Percentiles rank a stretch among this genome's conserved stretches.
These are phyloP conservation scores for Hormaphis cornu DNA, from an alignment of 1,140 invertebrate genomes.

Conservation along the genomic window DNA sequence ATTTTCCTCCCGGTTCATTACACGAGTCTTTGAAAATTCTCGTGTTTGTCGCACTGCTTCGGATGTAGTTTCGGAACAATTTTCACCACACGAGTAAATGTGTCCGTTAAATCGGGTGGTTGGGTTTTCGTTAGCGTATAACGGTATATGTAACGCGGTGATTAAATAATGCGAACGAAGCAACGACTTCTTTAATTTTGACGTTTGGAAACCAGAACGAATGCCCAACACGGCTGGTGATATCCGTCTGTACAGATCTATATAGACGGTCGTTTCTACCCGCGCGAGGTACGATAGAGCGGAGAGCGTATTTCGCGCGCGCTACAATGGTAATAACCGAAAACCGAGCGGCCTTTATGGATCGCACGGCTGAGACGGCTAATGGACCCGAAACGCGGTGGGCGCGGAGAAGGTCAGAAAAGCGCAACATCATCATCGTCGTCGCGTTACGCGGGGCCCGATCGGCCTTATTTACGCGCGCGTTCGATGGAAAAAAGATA, in stretches of 20 bases:
- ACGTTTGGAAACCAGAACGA: slow-evolving; percentile 1
- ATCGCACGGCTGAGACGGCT: neutral
- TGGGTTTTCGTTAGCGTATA: neutral
- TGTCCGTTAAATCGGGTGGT: neutral
- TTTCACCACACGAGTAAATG: neutral
- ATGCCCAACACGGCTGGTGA: neutral
- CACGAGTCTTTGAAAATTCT: slow-evolving; percentile 2
- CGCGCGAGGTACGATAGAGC: no score
- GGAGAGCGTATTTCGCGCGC: neutral
- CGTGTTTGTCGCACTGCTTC: neutral
- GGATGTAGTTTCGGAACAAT: neutral
- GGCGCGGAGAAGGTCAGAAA: slow-evolving; percentile 6
- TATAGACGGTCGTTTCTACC: no score
- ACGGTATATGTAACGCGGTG: neutral
- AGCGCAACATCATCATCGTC: slow-evolving; percentile 5
- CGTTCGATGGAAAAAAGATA: neutral
- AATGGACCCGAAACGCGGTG: neutral
- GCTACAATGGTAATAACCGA: neutral
- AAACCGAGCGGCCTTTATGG: no score
- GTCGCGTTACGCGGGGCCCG: neutral
- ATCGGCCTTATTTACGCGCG: no score
- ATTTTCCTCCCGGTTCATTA: neutral
- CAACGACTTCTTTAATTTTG: neutral
- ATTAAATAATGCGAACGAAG: neutral
- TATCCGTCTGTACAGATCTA: neutral